phyloP scores from a whole-genome alignment of 1,140 invertebrate species.

The Polyergus mexicanus region DNA sequence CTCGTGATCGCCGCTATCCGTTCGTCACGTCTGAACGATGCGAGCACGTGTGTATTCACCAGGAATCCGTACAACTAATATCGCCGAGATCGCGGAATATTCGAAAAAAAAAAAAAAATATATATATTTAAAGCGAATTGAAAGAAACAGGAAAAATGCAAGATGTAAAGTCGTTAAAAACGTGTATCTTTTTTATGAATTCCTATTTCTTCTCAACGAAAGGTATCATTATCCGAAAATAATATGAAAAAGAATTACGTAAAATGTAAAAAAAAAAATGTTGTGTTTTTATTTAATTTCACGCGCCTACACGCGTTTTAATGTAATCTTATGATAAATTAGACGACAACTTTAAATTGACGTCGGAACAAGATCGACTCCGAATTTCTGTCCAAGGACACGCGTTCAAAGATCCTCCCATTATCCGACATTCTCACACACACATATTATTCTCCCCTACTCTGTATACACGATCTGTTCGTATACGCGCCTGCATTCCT shows the following conservation, averaged over 20 bases:
- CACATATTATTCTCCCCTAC: not conserved
- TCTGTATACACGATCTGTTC: constrained; percentile 38
- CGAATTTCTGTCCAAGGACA: constrained; percentile 26
- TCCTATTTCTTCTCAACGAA: constrained; percentile 5
- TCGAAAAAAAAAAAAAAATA: constrained; percentile 35
- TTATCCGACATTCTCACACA: constrained; percentile 28
- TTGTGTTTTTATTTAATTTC: not conserved
- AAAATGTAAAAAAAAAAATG: not conserved
- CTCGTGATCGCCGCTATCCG: constrained; percentile 62
- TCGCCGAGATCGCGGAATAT: constrained; percentile 25
- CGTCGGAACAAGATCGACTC: not conserved
- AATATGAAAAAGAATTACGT: not conserved
- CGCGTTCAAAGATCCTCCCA: not conserved
- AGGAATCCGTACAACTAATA: constrained; percentile 5
- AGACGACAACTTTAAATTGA: not conserved
- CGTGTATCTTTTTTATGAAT: too few species aligned
- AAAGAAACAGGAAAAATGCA: not conserved
- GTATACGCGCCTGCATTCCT: constrained; percentile 38
- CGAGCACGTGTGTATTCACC: constrained; percentile 46
- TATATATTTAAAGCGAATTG: constrained; percentile 4
- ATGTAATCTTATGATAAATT: not conserved
- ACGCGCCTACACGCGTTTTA: not conserved
- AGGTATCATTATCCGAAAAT: not conserved
- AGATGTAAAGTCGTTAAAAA: not conserved
- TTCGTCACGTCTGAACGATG: constrained; percentile 69